Evolutionary conservation across 64 coral and sea anemone genomes (phyloP).

Genomic region (Montipora cactus): DNA sequence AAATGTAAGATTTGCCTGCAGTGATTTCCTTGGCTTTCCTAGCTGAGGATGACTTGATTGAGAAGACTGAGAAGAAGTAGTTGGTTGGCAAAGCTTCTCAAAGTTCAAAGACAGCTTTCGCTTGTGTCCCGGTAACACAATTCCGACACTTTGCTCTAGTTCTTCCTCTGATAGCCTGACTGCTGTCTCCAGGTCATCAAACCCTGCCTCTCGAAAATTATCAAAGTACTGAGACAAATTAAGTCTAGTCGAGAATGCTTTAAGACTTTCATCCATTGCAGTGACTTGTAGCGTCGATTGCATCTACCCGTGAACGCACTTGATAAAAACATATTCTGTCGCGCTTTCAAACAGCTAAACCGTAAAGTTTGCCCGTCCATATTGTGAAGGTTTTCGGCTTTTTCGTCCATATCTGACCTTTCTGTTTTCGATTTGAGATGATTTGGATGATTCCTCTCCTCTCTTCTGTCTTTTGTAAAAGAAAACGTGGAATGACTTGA

Average conservation of each 20-base stretch:
- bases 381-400: not conserved
- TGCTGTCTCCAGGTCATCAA: constrained; percentile 59
- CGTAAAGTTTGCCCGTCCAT: not conserved
- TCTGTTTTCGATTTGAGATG: not conserved
- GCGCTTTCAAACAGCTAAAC: not conserved
- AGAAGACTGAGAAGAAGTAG: not conserved
- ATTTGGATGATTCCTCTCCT: not conserved
- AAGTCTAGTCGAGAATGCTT: constrained; percentile 10
- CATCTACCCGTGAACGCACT: not conserved
- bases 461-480: not conserved
- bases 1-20: constrained; percentile 29
- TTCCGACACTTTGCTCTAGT: constrained; percentile 48
- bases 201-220: constrained; percentile 52
- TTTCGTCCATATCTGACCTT: not conserved
- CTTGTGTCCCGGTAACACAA: constrained; percentile 60
- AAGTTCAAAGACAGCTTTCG: constrained; percentile 55
- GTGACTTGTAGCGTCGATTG: not conserved
- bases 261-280: constrained; percentile 62
- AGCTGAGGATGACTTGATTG: not conserved
- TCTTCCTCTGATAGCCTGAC: not conserved
- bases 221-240: constrained; percentile 66
- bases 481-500: not conserved
- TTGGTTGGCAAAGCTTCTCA: constrained; percentile 47
- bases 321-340: not conserved
- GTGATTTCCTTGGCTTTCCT: not conserved